Base-by-base conservation (phyloP, 2,113 vertebrate genomes). In the Delphinus delphis region DNA sequence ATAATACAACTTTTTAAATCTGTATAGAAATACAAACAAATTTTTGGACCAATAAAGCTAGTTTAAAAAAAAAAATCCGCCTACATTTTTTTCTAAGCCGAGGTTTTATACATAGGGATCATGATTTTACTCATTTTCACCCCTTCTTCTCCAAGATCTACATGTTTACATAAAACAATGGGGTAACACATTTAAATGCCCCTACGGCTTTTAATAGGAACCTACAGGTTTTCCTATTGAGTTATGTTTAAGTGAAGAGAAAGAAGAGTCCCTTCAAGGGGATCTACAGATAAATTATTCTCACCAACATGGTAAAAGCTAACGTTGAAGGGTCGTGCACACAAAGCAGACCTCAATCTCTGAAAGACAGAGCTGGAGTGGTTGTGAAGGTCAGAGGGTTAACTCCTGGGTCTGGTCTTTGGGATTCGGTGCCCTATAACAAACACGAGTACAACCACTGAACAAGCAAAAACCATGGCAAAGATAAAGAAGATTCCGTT, bases 231-330 rank as follows among this genome's bases (percentile, higher is more conserved):
- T 96, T 88, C 18, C 53, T 77, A 82, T 28, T 7, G 15, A 76
- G 12, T 33, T 91, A 38, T 38, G 47, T 95, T 96, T 91, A 95
- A 87, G n/a, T 36, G 67, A 81, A 81, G 5, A 97, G 25, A 93
- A 93, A 84, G 31, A 80, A 76, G 2, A 58, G 17, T 50, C 23
- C 33, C 18, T 11, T 53, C 8, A 50, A 92, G 14, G 44, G 17
- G 41, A 41, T 26, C 17, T 53, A 62, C 8, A 83, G 81, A 68
- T 68, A 76, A n/a, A 83, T 67, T 67, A 93, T 17, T 96, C 65
- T 89, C 73, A 53, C 60, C 38, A 74, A 3, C 31, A 14, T 44
- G 33, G 17, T 23, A 55, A 12, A 53, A 53, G 53, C 28, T 90
- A 90, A 90, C 13, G 70, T 53, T 79, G 58, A 38, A 41, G 20